A percentile compares a stretch with the other conserved stretches of the same genome.
Evolutionary conservation across 2,113 vertebrate genomes (phyloP).

Genomic region (Henicopernis longicauda): DNA sequence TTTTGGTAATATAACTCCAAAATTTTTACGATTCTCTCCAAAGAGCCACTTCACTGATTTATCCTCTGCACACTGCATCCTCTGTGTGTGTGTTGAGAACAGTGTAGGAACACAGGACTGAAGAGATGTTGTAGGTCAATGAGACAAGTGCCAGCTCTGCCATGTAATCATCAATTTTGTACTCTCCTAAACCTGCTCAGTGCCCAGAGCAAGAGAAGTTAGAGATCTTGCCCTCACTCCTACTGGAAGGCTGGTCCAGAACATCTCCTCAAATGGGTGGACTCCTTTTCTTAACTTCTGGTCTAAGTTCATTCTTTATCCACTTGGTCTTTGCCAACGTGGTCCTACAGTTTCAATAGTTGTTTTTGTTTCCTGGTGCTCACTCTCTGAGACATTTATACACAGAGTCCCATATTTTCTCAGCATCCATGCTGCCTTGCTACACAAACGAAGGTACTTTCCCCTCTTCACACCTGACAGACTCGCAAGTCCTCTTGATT

Average conservation of each 20-base stretch:
- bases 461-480: neutral
- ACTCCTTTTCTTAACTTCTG: neutral
- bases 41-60: neutral
- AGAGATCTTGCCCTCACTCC: neutral
- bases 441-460: neutral
- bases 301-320: neutral
- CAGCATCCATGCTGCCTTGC: neutral
- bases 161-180: neutral
- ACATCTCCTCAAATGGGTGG: neutral
- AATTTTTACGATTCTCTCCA: neutral
- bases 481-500: neutral
- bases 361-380: neutral
- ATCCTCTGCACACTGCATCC: neutral
- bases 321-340: neutral
- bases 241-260: neutral
- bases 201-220: neutral
- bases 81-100: neutral
- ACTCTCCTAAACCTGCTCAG: neutral
- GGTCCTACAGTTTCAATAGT: neutral
- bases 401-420: neutral
- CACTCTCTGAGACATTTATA: neutral
- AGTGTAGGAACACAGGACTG: neutral
- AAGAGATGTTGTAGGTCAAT: neutral
- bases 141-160: neutral
- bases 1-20: neutral